These are phyloP conservation scores for Glaucidium brasilianum DNA, from an alignment of 2,113 vertebrate genomes.

Conservation along the genomic window DNA sequence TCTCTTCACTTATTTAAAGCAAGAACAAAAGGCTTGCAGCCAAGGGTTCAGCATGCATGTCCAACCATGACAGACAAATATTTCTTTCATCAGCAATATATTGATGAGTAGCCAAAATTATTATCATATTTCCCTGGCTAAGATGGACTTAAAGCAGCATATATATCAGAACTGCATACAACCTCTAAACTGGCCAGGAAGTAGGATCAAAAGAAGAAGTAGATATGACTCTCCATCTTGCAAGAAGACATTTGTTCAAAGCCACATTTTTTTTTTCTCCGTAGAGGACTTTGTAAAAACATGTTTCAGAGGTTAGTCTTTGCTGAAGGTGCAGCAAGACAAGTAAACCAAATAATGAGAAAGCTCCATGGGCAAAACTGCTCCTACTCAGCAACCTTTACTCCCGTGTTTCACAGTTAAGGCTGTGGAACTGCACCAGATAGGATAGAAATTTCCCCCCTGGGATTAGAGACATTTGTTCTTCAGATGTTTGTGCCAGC, in stretches of 20 bases:
- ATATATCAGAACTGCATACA: background rate
- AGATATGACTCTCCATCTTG: background rate
- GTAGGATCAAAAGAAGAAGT: background rate
- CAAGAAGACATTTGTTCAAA: background rate
- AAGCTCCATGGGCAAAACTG: background rate
- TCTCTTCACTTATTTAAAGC: background rate
- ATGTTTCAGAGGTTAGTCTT: background rate
- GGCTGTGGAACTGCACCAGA: background rate
- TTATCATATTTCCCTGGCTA: background rate
- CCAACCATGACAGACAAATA: background rate
- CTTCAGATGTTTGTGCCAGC: background rate
- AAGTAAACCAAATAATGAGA: background rate
- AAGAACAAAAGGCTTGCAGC: background rate
- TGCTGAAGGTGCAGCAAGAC: background rate
- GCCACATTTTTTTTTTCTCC: background rate
- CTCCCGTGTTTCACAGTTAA: background rate
- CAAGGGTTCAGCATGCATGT: background rate
- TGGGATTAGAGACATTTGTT: constrained; percentile 3
- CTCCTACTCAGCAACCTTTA: background rate
- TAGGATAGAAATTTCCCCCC: background rate
- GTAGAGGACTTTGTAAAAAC: background rate
- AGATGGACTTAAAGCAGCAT: background rate
- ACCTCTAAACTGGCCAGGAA: background rate
- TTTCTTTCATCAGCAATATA: background rate
- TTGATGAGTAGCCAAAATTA: background rate